Base-by-base conservation (phyloP, 2,797 vertebrate genomes). In the Toxotes lorentzi region DNA sequence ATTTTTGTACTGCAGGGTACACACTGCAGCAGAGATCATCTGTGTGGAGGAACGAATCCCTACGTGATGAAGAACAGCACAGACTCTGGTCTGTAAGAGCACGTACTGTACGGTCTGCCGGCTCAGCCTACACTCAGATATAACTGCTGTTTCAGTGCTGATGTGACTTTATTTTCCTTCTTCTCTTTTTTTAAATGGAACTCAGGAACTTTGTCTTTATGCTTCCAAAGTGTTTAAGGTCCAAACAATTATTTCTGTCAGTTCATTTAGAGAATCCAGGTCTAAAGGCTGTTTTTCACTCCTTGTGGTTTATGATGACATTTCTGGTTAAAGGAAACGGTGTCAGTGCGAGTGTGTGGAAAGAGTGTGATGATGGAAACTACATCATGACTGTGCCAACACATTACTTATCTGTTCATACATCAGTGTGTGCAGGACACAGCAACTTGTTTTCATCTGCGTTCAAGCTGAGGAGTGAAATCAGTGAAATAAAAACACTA, bases 311-410 rank as follows among this genome's bases (percentile, higher is more conserved):
- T 19, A 1, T 19, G 38, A 27, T 0, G n/a, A 70, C 43, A 7
- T 21, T 57, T 38, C 35, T n/a, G 41, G 54, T 43, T 43, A 9
- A 23, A 23, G 30, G 38, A 60, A 76, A 17, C 27, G 13, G 23
- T 10, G 9, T 53, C 73, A 27, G 57, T 68, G 73, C 61, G 73
- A 16, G 40, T 1, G 23, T 11, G 32, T 53, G 62, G 69, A 66
- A 66, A 66, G 2, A n/a, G 23, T 38, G 38, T 38, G 56, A 38
- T 2, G 30, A 73, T 61, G 62, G 69, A 72, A 60, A 78, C 43
- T 50, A 41, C 40, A 11, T 7, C 14, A 14, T 27, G 34, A 41
- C 34, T 6, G 30, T 3, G 47, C 45, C 64, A 38, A 51, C 32
- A 23, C 7, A 32, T 13, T 3, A 45, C 14, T 23, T 2, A 45